Conservation (phyloP, 1,140 invertebrate genomes). For the Chrysopa pallens region DNA sequence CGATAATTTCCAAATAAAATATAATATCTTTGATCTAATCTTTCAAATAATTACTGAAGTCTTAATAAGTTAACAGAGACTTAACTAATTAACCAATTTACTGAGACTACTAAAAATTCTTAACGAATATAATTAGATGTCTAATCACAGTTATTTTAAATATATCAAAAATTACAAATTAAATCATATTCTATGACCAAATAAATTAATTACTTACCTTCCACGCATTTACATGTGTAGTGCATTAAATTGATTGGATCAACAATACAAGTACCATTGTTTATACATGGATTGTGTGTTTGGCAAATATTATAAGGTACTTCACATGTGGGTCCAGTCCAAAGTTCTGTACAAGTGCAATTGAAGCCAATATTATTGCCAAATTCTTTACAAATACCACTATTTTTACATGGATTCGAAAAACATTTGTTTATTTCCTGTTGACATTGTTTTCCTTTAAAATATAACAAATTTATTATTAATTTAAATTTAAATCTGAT, state of each 20-base stretch:
- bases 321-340: slow-evolving; percentile 50
- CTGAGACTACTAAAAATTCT: too few relatives aligned
- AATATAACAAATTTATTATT: too few relatives aligned
- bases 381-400: slow-evolving; percentile 44
- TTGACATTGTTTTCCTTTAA: slow-evolving; percentile 41
- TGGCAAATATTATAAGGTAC: slow-evolving; percentile 46
- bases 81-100: too few relatives aligned
- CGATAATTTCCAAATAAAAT: too few relatives aligned
- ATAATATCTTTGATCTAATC: too few relatives aligned
- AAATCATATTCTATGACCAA: too few relatives aligned
- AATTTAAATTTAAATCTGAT: too few relatives aligned
- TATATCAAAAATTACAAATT: too few relatives aligned
- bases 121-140: too few relatives aligned
- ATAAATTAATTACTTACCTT: slow-evolving; percentile 14
- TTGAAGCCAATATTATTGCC: slow-evolving; percentile 27
- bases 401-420: slow-evolving; percentile 46
- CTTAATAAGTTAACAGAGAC: too few relatives aligned
- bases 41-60: too few relatives aligned
- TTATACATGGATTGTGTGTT: slow-evolving; percentile 38
- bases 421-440: slow-evolving; percentile 47
- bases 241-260: slow-evolving; percentile 23
- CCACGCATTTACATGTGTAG: slow-evolving; percentile 34
- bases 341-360: slow-evolving; percentile 48
- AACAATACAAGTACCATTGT: slow-evolving; percentile 46
- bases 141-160: too few relatives aligned